phyloP scores from a whole-genome alignment of 2,888 invertebrate species.

The Agrypnus murinus region DNA sequence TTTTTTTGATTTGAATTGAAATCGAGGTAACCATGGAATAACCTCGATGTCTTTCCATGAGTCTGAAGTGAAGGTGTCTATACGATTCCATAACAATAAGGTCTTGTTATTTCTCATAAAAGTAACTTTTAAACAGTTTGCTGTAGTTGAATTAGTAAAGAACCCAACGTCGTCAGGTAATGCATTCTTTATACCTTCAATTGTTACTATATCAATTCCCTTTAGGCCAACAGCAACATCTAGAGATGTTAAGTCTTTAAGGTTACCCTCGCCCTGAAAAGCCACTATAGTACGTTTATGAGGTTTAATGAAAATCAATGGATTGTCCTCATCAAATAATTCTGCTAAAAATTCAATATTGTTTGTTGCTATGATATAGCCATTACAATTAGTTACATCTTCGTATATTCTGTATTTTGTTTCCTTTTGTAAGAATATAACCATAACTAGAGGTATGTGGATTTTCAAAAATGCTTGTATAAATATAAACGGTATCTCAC shows the following conservation, averaged over 20 bases:
- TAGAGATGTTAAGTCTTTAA: not conserved
- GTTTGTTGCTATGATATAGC: slow-evolving; percentile 10
- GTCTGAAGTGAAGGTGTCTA: too few relatives aligned
- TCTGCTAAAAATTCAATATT: not conserved
- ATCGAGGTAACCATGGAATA: slow-evolving; percentile 10
- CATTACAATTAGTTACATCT: slow-evolving; percentile 16
- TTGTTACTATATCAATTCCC: too few relatives aligned
- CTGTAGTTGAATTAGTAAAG: too few relatives aligned
- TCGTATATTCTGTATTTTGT: too few relatives aligned
- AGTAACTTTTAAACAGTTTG: not conserved
- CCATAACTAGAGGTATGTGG: not conserved
- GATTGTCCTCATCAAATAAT: not conserved
- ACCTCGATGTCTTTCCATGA: too few relatives aligned
- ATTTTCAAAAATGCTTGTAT: not conserved
- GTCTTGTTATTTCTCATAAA: too few relatives aligned
- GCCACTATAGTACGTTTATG: not conserved
- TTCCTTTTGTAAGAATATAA: too few relatives aligned
- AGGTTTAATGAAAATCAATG: not conserved
- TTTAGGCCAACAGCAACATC: too few relatives aligned
- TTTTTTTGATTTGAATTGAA: not conserved
- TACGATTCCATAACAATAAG: too few relatives aligned
- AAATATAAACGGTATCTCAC: not conserved
- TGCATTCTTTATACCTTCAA: too few relatives aligned
- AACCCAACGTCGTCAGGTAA: too few relatives aligned
- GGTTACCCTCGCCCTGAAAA: not conserved